Percentiles rank a stretch among this genome's conserved stretches.
phyloP scores from a whole-genome alignment of 1,140 invertebrate species.

The Drosophila hydei region DNA sequence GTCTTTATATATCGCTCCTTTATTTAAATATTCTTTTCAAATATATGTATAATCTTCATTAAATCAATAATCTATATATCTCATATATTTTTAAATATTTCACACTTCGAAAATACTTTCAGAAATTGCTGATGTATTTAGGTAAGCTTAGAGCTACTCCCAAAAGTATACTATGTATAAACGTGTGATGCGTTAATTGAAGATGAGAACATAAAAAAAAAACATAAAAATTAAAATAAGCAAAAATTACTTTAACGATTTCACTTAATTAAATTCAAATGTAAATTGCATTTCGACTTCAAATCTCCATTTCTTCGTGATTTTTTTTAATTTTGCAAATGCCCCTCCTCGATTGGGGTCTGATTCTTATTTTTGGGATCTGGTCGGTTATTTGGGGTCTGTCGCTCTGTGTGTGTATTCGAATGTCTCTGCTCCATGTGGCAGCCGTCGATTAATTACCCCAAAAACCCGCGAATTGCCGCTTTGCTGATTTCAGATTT shows the following conservation, averaged over 20 bases:
- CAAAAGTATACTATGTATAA: slow-evolving; percentile 18
- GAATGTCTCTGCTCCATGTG: slow-evolving; percentile 28
- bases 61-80: background rate
- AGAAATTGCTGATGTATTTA: background rate
- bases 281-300: background rate
- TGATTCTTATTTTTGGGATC: slow-evolving; percentile 14
- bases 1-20: background rate
- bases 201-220: background rate
- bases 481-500: slow-evolving; percentile 74
- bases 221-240: background rate
- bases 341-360: background rate
- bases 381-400: slow-evolving; percentile 12
- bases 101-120: background rate
- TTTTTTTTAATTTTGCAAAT: slow-evolving; percentile 6
- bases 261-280: background rate
- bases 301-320: slow-evolving; percentile 5
- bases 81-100: background rate
- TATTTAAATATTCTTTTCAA: background rate
- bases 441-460: slow-evolving; percentile 71
- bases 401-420: slow-evolving; percentile 28
- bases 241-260: background rate
- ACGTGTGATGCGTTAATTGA: background rate
- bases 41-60: background rate
- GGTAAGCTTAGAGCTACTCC: background rate
- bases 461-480: slow-evolving; percentile 41